Percentiles rank a stretch among this genome's conserved stretches.
Evolutionary conservation across 2,113 vertebrate genomes (phyloP).

Genomic region (Columba janthina): DNA sequence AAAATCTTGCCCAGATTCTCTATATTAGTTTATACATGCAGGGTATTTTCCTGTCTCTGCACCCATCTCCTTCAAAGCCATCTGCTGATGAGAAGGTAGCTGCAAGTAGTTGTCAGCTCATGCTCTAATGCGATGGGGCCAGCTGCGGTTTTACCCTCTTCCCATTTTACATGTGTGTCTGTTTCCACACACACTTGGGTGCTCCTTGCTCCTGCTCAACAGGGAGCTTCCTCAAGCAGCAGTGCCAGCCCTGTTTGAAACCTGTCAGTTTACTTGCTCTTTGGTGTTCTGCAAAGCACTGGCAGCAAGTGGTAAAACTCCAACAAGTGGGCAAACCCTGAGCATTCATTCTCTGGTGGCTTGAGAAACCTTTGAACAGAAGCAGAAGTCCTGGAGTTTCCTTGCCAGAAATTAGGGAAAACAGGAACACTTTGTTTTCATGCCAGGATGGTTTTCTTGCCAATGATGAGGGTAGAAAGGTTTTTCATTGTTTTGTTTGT

Average conservation of each 20-base stretch:
- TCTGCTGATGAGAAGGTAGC: background rate
- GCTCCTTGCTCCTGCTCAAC: background rate
- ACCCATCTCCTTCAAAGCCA: background rate
- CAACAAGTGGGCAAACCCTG: fast-evolving
- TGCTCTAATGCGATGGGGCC: background rate
- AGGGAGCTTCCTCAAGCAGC: background rate
- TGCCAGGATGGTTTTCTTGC: background rate
- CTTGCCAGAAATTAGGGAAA: background rate
- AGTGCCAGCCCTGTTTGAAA: background rate
- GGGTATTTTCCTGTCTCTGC: background rate
- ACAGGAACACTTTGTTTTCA: background rate
- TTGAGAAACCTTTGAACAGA: background rate
- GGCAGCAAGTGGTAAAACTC: background rate
- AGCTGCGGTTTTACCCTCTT: background rate
- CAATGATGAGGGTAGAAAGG: background rate
- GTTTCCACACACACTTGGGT: fast-evolving
- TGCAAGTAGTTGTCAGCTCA: background rate
- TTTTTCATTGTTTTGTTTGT: background rate
- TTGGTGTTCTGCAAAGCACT: background rate
- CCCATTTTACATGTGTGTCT: fast-evolving
- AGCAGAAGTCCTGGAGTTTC: background rate
- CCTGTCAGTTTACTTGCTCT: fast-evolving
- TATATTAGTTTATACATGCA: background rate
- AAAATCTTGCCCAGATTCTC: background rate
- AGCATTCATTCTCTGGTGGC: background rate